Base-by-base conservation (phyloP, 2,888 invertebrate genomes). In the Epinotia bilunana region DNA sequence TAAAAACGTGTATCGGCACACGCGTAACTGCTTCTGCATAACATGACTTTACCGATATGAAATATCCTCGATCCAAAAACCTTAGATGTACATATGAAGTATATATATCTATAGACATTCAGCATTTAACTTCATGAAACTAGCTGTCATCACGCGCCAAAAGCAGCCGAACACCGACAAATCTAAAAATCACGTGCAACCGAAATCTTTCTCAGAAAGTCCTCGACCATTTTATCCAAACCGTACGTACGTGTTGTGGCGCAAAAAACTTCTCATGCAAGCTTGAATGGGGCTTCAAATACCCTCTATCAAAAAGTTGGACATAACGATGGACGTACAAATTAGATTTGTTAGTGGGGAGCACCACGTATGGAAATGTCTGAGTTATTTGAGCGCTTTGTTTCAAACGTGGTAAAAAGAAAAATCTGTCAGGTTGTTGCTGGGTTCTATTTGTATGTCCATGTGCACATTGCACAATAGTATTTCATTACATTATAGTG, bases 311-410 rank as follows among this genome's bases (percentile, higher is more conserved):
- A 75, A 75, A 75, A 75, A 72, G 75, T 72, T 72, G 75, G 67
- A 72, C 71, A 72, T 75, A 75, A 75, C 75, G 75, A 75, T 75
- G 74, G 75, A 75, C 75, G 72, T 46, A 55, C 75, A 75, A 75
- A 75, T 75, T 75, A 75, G 75, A 75, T 75, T 75, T 75, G 75
- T 75, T 75, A 75, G 75, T 72, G 72, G 67, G 64, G 67, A 61
- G 55, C 65, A 61, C 61, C 72, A 75, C 75, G 75, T 72, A 75
- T 75, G 75, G 75, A 72, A 75, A 75, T 75, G 75, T 75, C 75
- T 75, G 75, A 75, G 71, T 75, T 74, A 75, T 75, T 74, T 55
- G 74, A 72, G 67, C 71, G 71, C 70, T 74, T 70, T 74, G 74
- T 74, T 75, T 67, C 75, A 72, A 75, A 72, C 55, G 75, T 64